phyloP scores from a whole-genome alignment of 2,888 invertebrate species.

The Drosophila mimetica region DNA sequence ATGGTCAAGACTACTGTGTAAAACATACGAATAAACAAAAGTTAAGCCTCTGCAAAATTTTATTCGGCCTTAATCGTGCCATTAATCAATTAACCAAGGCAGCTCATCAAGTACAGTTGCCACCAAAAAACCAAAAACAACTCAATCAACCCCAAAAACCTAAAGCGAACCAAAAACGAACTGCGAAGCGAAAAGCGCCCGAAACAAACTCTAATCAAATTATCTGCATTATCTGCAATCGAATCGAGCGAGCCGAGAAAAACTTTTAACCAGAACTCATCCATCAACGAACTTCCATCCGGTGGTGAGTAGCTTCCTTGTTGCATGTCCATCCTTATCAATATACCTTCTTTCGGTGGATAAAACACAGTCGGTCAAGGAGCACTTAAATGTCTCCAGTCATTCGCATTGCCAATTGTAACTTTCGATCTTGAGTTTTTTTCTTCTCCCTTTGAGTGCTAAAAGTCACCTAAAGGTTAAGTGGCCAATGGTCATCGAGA shows the following conservation, averaged over 20 bases:
- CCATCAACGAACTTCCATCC: constrained; percentile 17
- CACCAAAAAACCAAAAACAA: constrained; percentile 33
- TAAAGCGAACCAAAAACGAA: constrained; percentile 3
- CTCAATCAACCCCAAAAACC: constrained; percentile 16
- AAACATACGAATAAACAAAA: background rate
- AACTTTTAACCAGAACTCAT: constrained; percentile 18
- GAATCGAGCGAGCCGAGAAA: constrained; percentile 1
- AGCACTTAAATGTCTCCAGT: background rate
- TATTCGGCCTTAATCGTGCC: constrained; percentile 1
- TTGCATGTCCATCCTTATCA: constrained; percentile 26
- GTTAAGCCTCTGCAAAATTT: background rate
- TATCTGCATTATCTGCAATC: constrained; percentile 22
- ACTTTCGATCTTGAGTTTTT: background rate
- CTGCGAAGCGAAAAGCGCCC: constrained; percentile 1
- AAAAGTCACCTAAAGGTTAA: constrained; percentile 8
- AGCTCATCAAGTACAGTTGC: constrained; percentile 31
- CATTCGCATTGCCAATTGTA: background rate
- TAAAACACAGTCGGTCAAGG: background rate
- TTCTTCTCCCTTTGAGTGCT: background rate
- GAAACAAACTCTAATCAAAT: constrained; percentile 24
- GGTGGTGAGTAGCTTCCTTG: constrained; percentile 32
- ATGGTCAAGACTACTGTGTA: background rate
- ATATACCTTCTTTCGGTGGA: background rate
- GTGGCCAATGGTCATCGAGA: background rate
- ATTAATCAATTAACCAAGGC: constrained; percentile 24